Evolutionary conservation across 2,888 invertebrate genomes (phyloP).

Genomic region (Drosophila anceps): DNA sequence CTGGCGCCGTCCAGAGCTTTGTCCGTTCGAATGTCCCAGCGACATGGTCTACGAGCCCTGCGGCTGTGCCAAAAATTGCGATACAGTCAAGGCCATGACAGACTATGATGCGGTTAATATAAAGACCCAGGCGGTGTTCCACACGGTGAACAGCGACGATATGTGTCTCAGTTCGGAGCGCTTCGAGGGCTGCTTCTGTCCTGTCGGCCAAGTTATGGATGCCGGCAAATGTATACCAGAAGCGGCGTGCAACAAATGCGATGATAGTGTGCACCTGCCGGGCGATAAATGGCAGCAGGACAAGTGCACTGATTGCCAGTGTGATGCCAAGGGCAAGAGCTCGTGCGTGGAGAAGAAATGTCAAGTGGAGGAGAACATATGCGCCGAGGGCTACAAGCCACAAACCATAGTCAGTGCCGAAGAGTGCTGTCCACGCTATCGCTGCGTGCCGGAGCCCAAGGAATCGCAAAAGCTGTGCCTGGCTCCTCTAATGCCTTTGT

Average conservation of each 20-base stretch:
- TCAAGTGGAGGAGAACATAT: conserved; percentile 87
- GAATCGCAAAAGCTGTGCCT: conserved; percentile 86
- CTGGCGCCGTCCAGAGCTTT: conserved; percentile 89
- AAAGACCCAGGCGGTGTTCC: conserved; percentile 72
- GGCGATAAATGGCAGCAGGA: conserved; percentile 89
- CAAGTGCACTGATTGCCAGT: conserved; percentile 91
- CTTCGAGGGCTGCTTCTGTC: conserved; percentile 94
- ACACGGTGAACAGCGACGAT: conserved; percentile 73
- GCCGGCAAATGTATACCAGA: conserved; percentile 91
- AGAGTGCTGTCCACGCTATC: conserved; percentile 89
- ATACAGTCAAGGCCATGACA: conserved; percentile 72
- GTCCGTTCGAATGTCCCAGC: conserved; percentile 88
- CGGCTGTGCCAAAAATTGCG: conserved; percentile 84
- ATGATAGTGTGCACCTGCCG: conserved; percentile 88
- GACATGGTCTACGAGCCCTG: conserved; percentile 83
- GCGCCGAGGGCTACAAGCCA: conserved; percentile 87
- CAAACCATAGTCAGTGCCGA: conserved; percentile 87
- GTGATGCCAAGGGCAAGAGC: conserved; percentile 87
- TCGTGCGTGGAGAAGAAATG: conserved; percentile 89
- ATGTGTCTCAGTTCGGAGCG: conserved; percentile 86
- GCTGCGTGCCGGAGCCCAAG: conserved; percentile 88
- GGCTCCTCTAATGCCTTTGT: conserved; percentile 89
- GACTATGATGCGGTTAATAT: conserved; percentile 81
- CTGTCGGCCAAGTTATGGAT: conserved; percentile 89
- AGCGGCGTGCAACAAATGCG: conserved; percentile 90